Percentiles rank a stretch among this genome's conserved stretches.
phyloP scores from a whole-genome alignment of 2,113 vertebrate species.

The Odobenus rosmarus region DNA sequence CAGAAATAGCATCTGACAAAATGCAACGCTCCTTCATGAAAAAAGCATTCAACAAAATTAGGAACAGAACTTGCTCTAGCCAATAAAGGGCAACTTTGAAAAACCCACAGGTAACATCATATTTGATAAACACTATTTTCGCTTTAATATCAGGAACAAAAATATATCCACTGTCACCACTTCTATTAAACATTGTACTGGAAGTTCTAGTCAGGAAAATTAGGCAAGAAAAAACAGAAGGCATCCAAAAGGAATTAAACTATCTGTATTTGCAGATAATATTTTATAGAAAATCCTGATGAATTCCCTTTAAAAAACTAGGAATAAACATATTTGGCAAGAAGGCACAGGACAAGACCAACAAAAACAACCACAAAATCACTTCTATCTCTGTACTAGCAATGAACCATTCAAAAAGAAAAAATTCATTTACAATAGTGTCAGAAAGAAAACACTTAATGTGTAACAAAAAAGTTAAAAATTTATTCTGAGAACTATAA shows the following conservation, averaged over 20 bases:
- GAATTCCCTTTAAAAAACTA: neutral
- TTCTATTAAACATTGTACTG: neutral
- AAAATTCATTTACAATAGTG: neutral
- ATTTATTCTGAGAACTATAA: neutral
- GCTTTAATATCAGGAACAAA: neutral
- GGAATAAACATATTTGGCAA: neutral
- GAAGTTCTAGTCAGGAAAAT: neutral
- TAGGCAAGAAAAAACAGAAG: neutral
- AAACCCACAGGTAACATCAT: neutral
- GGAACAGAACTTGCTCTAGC: slow-evolving; percentile 19
- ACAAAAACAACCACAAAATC: neutral
- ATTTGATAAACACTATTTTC: neutral
- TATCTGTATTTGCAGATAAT: neutral
- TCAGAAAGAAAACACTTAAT: neutral
- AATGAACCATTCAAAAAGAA: neutral
- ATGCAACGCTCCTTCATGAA: neutral
- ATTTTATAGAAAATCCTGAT: neutral
- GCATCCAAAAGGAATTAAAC: neutral
- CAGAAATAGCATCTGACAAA: neutral
- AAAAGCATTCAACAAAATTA: slow-evolving; percentile 6
- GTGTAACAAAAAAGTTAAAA: neutral
- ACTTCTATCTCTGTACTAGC: neutral
- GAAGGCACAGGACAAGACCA: neutral
- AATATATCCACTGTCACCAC: neutral
- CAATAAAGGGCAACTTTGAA: neutral